phyloP scores from a whole-genome alignment of 2,113 vertebrate genomes.

The Phocoena phocoena region DNA sequence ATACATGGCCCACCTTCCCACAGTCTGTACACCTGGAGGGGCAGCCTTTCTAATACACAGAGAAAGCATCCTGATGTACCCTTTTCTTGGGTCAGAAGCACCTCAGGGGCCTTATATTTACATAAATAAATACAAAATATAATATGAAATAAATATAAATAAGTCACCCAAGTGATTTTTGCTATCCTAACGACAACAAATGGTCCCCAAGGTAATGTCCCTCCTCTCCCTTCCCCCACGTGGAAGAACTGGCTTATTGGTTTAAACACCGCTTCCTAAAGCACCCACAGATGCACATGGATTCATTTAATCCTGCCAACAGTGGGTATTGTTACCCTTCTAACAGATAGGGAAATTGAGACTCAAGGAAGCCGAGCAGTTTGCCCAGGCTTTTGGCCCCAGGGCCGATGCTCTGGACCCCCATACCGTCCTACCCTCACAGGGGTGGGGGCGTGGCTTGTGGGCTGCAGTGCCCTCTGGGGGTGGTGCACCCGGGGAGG shows the following conservation, averaged over 20 bases:
- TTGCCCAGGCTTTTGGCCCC: background rate
- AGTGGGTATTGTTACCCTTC: background rate
- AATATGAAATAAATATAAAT: background rate
- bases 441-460: too few relatives aligned
- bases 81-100: background rate
- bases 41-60: background rate
- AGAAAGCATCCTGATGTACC: background rate
- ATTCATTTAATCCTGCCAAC: background rate
- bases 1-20: background rate
- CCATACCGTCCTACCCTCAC: accelerated
- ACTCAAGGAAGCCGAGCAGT: background rate
- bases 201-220: background rate
- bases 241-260: background rate
- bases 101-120: background rate
- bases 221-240: background rate
- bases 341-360: background rate
- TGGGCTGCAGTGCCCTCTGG: background rate
- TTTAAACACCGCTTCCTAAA: background rate
- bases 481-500: background rate
- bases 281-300: background rate
- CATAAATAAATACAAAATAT: background rate
- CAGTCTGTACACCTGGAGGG: background rate
- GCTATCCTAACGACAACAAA: background rate
- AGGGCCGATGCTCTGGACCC: background rate
- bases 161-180: background rate